phyloP scores from a whole-genome alignment of 2,888 invertebrate species.

The Eupithecia inturbata region DNA sequence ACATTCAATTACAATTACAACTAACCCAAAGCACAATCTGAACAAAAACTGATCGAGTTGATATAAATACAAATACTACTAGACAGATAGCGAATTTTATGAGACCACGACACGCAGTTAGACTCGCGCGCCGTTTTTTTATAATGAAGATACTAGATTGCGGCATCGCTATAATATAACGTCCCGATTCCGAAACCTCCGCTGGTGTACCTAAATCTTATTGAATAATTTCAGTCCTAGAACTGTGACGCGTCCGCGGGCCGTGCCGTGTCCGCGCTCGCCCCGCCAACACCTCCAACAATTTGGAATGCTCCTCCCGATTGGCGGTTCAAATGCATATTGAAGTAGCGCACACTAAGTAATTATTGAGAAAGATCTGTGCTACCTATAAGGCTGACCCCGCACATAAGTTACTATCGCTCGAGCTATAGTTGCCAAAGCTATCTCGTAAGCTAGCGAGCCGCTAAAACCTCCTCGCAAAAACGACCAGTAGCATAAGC shows the following conservation, averaged over 20 bases:
- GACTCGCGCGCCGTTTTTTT: constrained; percentile 49
- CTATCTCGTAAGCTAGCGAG: not conserved
- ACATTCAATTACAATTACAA: constrained; percentile 61
- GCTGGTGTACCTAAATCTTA: constrained; percentile 55
- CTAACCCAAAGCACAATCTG: constrained; percentile 73
- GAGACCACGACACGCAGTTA: constrained; percentile 56
- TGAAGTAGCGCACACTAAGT: not conserved
- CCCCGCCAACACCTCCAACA: constrained; percentile 21
- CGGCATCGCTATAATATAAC: constrained; percentile 48
- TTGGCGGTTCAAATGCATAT: constrained; percentile 16
- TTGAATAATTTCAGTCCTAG: constrained; percentile 61
- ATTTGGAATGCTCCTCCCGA: constrained; percentile 21
- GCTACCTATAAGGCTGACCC: constrained; percentile 1
- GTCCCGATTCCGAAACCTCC: constrained; percentile 54
- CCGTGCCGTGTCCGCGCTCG: constrained; percentile 27
- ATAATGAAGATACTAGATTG: constrained; percentile 41
- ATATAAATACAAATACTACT: constrained; percentile 67
- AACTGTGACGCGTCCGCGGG: constrained; percentile 48
- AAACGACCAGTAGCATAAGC: not conserved
- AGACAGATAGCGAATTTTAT: constrained; percentile 49
- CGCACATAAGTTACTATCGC: not conserved
- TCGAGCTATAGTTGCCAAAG: not conserved
- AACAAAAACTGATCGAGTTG: constrained; percentile 71
- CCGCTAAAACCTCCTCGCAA: not conserved
- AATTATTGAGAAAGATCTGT: not conserved